Evolutionary conservation across 2,888 invertebrate species (phyloP).

Genomic region (Theodoxus fluviatilis): DNA sequence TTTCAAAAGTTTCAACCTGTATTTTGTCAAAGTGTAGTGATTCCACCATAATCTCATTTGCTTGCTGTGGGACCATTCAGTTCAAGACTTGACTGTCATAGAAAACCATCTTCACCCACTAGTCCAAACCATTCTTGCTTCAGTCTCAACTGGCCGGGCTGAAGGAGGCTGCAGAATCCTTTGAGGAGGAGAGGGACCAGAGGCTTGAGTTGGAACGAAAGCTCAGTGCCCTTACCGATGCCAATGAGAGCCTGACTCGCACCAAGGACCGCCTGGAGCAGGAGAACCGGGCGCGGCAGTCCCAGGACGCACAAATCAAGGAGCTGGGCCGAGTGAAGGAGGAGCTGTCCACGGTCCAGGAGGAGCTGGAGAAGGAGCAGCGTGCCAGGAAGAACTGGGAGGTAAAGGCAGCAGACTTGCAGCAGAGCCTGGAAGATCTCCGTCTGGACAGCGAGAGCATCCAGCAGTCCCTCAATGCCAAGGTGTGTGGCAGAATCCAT

Average conservation of each 20-base stretch:
- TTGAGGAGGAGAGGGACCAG: constrained; percentile 48
- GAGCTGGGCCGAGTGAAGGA: constrained; percentile 24
- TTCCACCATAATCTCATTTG: too few relatives aligned
- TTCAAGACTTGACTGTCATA: too few relatives aligned
- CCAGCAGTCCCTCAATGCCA: constrained; percentile 42
- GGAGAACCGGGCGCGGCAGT: constrained; percentile 35
- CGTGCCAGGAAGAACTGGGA: constrained; percentile 39
- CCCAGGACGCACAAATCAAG: constrained; percentile 41
- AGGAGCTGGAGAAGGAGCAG: constrained; percentile 41
- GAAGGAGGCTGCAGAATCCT: constrained; percentile 24
- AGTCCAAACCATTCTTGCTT: too few relatives aligned
- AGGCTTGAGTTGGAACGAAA: constrained; percentile 45
- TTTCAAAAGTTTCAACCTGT: too few relatives aligned
- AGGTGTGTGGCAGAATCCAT: too few relatives aligned
- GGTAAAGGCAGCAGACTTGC: constrained; percentile 43
- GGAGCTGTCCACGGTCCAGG: constrained; percentile 29
- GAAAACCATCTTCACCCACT: constrained; percentile 27
- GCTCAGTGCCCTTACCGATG: constrained; percentile 38
- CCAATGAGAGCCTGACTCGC: constrained; percentile 35
- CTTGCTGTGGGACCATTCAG: too few relatives aligned
- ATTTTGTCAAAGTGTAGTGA: too few relatives aligned
- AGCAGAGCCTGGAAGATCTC: constrained; percentile 51
- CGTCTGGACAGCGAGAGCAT: constrained; percentile 48
- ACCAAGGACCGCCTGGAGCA: constrained; percentile 27
- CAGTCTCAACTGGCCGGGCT: constrained; percentile 13